Conservation (phyloP, 1,140 invertebrate species). For the Zaprionus vittiger region DNA sequence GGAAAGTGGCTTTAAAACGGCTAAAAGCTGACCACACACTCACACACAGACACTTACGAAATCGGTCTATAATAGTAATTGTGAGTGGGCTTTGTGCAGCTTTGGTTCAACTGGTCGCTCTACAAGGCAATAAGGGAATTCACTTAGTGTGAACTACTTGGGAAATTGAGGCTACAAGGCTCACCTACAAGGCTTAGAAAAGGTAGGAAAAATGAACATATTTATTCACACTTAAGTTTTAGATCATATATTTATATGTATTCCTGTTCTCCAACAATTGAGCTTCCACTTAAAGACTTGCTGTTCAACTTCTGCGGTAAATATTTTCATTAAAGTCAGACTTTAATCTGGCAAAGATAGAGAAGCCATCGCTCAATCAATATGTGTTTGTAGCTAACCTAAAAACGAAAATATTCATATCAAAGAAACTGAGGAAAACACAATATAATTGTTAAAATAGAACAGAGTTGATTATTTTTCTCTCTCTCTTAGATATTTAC, state of each 20-base stretch:
- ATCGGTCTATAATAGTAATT: constrained; percentile 21
- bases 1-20: constrained; percentile 3
- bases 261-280: too few relatives aligned
- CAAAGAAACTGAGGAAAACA: background rate
- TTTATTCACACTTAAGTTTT: too few relatives aligned
- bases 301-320: too few relatives aligned
- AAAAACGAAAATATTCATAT: background rate
- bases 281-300: too few relatives aligned
- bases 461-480: background rate
- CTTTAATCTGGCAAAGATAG: background rate
- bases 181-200: too few relatives aligned
- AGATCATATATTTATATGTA: too few relatives aligned
- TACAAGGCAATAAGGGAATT: background rate
- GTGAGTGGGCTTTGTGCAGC: constrained; percentile 13
- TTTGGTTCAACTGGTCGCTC: background rate
- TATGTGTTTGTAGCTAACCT: background rate
- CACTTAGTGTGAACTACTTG: background rate
- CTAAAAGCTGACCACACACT: constrained; percentile 5
- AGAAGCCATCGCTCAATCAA: background rate
- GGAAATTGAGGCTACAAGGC: too few relatives aligned
- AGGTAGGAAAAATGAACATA: too few relatives aligned
- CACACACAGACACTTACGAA: background rate
- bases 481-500: background rate
- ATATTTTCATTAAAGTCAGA: too few relatives aligned
- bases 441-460: background rate